Base-by-base conservation (phyloP, 2,113 vertebrate genomes). In the Sturnira hondurensis region DNA sequence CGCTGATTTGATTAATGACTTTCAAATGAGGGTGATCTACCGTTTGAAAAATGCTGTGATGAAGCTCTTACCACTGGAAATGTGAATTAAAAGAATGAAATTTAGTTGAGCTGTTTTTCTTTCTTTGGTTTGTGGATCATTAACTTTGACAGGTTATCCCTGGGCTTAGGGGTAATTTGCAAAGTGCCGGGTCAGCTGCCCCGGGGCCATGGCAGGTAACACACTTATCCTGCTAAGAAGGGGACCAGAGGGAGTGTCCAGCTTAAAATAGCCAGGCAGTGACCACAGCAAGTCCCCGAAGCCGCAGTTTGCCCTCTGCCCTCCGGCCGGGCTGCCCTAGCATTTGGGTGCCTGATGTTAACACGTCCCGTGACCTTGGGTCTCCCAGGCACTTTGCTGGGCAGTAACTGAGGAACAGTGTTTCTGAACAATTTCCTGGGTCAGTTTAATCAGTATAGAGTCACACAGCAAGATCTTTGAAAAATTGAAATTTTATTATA, bases 131-230 rank as follows among this genome's bases (percentile, higher is more conserved):
- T 65, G 78, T 81, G 68, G 76, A n/a, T 78, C 36, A 12, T 98
- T 98, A 98, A 97, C 98, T 97, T 96, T 98, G 98, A 94, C 97
- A 98, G 98, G 98, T 98, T 98, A 98, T 43, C 43, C 98, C 96
- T 96, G 96, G 98, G 98, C 50, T 95, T 87, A 96, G 94, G 70
- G 81, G 70, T 90, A 56, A 93, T 95, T 77, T 91, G 91, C 43
- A 93, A 43, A 97, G 93, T 78, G 88, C 52, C 63, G 28, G 98
- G 98, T 98, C 98, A 94, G 96, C 95, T 84, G 43, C 86, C 93
- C 89, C 93, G 68, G 93, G 87, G 97, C 97, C 95, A 83, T 7
- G 16, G 86, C 98, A 98, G 98, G 98, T 96, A 98, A 90, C 93
- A 61, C 97, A 96, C 97, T 96, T 95, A 96, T 97, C 92, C 95